Conservation (phyloP, 2,888 invertebrate species). For the Microctonus brassicae region DNA sequence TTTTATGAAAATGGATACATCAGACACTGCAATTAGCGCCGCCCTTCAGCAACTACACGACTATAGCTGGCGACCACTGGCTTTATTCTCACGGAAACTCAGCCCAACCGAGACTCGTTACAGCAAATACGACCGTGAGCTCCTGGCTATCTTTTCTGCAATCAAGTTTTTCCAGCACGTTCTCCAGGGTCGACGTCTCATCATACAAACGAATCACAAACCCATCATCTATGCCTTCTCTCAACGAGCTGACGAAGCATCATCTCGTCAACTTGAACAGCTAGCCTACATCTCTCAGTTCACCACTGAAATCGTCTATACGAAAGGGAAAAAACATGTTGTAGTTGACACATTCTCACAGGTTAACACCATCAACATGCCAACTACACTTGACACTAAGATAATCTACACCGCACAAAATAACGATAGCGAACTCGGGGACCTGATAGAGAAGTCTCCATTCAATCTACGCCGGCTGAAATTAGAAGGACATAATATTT, state of each 20-base stretch:
- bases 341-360: conserved; percentile 28
- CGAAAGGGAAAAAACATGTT: conserved; percentile 11
- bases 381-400: too few relatives aligned
- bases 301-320: conserved; percentile 11
- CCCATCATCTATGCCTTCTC: conserved; percentile 11
- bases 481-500: too few relatives aligned
- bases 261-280: conserved; percentile 7
- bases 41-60: not conserved
- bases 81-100: not conserved
- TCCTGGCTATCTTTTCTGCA: not conserved
- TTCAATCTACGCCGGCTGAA: too few relatives aligned
- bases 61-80: not conserved
- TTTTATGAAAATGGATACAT: not conserved
- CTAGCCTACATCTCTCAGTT: conserved; percentile 23
- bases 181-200: not conserved
- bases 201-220: conserved; percentile 14
- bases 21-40: not conserved
- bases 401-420: too few relatives aligned
- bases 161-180: conserved; percentile 14
- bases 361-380: conserved; percentile 2
- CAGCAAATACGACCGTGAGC: not conserved
- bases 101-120: not conserved
- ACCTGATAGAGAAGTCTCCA: too few relatives aligned
- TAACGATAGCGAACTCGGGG: conserved; percentile 22
- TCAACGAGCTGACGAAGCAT: not conserved